phyloP scores from a whole-genome alignment of 2,888 invertebrate genomes.

The Drosophila picticornis region DNA sequence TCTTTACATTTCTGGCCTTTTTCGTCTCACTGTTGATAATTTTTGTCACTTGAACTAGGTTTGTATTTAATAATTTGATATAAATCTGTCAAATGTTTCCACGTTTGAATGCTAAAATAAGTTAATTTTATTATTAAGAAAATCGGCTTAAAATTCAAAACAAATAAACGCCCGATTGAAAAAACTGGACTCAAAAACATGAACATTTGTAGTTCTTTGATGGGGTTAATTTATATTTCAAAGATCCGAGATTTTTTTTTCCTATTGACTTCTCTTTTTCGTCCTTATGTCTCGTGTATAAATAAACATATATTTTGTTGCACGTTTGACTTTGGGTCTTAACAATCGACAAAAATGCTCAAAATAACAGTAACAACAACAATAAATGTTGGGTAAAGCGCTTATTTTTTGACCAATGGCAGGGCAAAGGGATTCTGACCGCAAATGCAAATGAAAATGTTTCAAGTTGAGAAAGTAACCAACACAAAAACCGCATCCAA shows the following conservation, averaged over 20 bases:
- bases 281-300: not conserved
- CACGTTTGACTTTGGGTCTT: slow-evolving; percentile 6
- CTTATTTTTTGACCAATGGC: slow-evolving; percentile 49
- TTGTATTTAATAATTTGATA: not conserved
- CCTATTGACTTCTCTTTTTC: not conserved
- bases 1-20: not conserved
- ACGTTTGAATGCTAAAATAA: not conserved
- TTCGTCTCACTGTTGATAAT: not conserved
- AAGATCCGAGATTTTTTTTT: not conserved
- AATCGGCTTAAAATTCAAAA: not conserved
- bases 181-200: not conserved
- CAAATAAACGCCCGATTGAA: not conserved
- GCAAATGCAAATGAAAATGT: slow-evolving; percentile 67
- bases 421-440: slow-evolving; percentile 44
- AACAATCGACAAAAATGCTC: slow-evolving; percentile 8
- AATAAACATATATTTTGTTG: not conserved
- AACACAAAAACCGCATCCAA: slow-evolving; percentile 40
- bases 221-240: not conserved
- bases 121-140: not conserved
- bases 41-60: not conserved
- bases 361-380: not conserved
- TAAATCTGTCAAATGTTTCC: not conserved
- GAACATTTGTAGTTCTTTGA: not conserved
- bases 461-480: slow-evolving; percentile 39
- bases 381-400: slow-evolving; percentile 33